These are phyloP conservation scores for Alectura lathami DNA, from an alignment of 2,113 vertebrate genomes.

Conservation along the genomic window DNA sequence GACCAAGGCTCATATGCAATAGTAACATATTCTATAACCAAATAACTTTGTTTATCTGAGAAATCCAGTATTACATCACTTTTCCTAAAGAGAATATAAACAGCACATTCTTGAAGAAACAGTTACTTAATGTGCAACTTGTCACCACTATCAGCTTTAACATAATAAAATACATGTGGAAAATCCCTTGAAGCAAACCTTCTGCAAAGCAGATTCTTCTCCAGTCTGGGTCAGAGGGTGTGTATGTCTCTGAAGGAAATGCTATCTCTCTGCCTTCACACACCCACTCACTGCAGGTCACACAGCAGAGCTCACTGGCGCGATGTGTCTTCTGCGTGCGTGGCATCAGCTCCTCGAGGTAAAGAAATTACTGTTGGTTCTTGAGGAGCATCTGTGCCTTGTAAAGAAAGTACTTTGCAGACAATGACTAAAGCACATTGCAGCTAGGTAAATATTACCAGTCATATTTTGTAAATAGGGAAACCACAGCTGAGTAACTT, in stretches of 20 bases:
- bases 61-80: constrained; percentile 69
- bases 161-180: constrained; percentile 77
- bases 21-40: constrained; percentile 38
- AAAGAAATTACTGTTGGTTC: background rate
- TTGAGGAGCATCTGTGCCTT: background rate
- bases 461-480: background rate
- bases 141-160: constrained; percentile 72
- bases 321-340: background rate
- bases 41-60: constrained; percentile 70
- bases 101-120: constrained; percentile 71
- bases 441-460: background rate
- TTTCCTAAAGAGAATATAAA: constrained; percentile 70
- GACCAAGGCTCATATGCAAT: constrained; percentile 4
- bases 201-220: constrained; percentile 61
- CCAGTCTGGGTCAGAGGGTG: constrained; percentile 67
- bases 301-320: background rate
- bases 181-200: constrained; percentile 68
- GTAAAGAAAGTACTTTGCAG: background rate
- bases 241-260: constrained; percentile 69
- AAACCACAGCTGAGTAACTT: background rate
- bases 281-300: constrained; percentile 27
- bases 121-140: constrained; percentile 77
- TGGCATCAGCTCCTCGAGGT: constrained; percentile 5
- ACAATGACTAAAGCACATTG: background rate
- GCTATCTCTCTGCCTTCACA: constrained; percentile 54